Base-by-base conservation (phyloP, 2,888 invertebrate genomes). In the Phlogophora meticulosa region DNA sequence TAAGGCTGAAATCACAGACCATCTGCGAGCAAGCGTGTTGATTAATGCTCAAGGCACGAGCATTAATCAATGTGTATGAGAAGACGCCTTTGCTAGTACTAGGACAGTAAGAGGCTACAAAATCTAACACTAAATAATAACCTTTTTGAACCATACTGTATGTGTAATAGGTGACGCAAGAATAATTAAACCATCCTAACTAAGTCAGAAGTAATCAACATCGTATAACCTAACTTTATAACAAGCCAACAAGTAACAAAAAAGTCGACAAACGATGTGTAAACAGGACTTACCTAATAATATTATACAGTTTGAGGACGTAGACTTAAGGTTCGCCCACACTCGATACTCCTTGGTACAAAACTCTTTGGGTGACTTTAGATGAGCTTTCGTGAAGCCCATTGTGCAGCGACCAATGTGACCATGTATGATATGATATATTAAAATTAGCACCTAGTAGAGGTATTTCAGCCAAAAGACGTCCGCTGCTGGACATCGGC, bases 221-320 rank as follows among this genome's bases (percentile, higher is more conserved):
- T 52, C 60, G 38, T 46, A 15, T 49, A 55, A 42, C 43, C 1
- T 67, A 62, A 71, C 40, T 63, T 20, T 69, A 72, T 59, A 52
- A 68, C 43, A 22, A 3, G 1, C 24, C 15, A 59, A 61, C 46
- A 56, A 59, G n/a, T 63, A 51, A 52, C 28, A 48, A 76, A 62
- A 55, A 76, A 58, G 49, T 64, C 24, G 42, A 46, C 56, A 65
- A 64, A 77, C 56, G 65, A 62, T 57, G 69, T 76, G 59, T 36
- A 76, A 76, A 76, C 73, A 76, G 34, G 5, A 55, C 57, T 42
- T 7, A 24, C 69, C 4, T 72, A 76, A 59, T 59, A 17, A 45
- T 20, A 24, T 75, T 60, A 63, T 4, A 71, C 38, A 40, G 36
- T 46, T 60, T 42, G 34, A 48, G 42, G 40, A 17, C 22, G 11